Evolutionary conservation across 2,113 vertebrate genomes (phyloP), one percentile per base, ranked within the genome.

Genomic region (Leuciscus idus): DNA sequence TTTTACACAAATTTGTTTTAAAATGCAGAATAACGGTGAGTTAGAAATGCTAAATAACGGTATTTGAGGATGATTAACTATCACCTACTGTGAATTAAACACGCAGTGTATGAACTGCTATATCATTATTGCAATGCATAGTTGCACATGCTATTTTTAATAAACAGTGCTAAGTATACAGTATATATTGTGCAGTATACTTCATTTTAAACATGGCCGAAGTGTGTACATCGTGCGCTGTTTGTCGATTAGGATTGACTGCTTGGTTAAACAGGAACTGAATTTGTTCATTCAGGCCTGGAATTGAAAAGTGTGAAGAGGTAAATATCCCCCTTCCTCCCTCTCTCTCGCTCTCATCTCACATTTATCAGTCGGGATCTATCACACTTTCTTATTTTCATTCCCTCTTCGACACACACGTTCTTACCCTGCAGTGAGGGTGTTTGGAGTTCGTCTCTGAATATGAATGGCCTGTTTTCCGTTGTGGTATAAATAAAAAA

Each of bases 241-340:
- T 84, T 39, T 61, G 55, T 46, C 59, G n/a, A 52, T 79, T 78
- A 62, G 82, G 82, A 87, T 85, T 82, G 77, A 82, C 86, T 85
- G 83, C 68, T 81, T 87, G 85, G 78, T 85, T 89, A 89, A 84
- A 82, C 85, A 82, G 72, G 81, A 85, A 85, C 76, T 82, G 83
- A 82, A 70, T 64, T 66, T 87, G 85, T 84, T 85, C 85, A 72
- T 84, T 78, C 79, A 87, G 81, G 88, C 83, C 83, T 87, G 43
- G 79, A 79, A 89, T 68, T 79, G 43, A 85, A 87, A 84, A 81
- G 50, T 73, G 61, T 77, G 68, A 80, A 82, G 79, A 87, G 74
- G 55, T 78, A 66, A 83, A 77, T 80, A 75, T 83, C 73, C 12
- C 10, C 61, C 72, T 36, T 64, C 28, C 61, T 23, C 81, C 64